phyloP scores from a whole-genome alignment of 2,888 invertebrate species.

The Ectemnius cavifrons region DNA sequence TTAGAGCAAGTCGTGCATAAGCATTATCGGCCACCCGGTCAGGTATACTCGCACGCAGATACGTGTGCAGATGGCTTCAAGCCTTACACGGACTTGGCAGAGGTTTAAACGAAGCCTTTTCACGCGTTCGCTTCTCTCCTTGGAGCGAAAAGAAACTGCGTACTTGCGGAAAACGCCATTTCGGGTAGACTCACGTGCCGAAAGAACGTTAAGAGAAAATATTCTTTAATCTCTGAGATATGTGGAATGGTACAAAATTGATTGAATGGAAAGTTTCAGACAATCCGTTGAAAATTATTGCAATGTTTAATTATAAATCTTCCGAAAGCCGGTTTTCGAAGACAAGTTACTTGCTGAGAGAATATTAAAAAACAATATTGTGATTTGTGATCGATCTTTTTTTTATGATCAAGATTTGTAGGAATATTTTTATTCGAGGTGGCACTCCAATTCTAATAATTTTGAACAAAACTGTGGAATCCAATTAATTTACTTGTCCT shows the following conservation, averaged over 20 bases:
- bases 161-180: neutral
- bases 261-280: neutral
- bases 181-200: neutral
- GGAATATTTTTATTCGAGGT: too few relatives aligned
- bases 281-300: neutral
- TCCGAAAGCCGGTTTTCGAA: neutral
- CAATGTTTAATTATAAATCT: neutral
- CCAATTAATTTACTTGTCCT: too few relatives aligned
- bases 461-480: too few relatives aligned
- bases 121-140: conserved; percentile 19
- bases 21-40: conserved; percentile 54
- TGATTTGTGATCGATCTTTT: too few relatives aligned
- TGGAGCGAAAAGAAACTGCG: neutral
- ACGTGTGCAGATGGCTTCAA: neutral
- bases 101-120: conserved; percentile 49
- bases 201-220: too few relatives aligned
- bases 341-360: neutral
- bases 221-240: neutral
- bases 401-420: neutral
- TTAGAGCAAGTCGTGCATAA: conserved; percentile 65
- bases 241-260: neutral
- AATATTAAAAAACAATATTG: too few relatives aligned
- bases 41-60: conserved; percentile 3
- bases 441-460: too few relatives aligned
- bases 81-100: conserved; percentile 15